These are phyloP conservation scores for Acronicta psi DNA, from an alignment of 2,888 invertebrate species.

Conservation along the genomic window DNA sequence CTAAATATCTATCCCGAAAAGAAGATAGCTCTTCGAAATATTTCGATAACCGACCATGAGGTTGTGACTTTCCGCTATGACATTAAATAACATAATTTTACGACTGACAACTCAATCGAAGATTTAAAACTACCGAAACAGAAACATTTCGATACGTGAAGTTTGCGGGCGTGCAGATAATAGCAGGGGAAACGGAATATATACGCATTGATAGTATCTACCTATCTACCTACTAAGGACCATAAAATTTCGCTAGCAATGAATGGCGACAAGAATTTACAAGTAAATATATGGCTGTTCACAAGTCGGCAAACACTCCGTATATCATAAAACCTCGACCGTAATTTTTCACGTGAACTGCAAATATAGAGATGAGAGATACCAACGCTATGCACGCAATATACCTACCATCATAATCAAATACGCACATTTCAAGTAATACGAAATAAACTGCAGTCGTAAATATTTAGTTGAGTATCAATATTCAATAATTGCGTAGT, in stretches of 20 bases:
- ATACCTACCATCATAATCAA: conserved; percentile 14
- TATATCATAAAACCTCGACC: conserved; percentile 47
- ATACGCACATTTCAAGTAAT: conserved; percentile 7
- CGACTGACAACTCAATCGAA: conserved; percentile 28
- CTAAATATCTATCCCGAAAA: conserved; percentile 36
- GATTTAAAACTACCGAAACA: conserved; percentile 29
- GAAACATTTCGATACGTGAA: conserved; percentile 16
- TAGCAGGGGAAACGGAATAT: conserved; percentile 47
- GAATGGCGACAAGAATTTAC: conserved; percentile 63
- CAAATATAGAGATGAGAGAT: conserved; percentile 16
- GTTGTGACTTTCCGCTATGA: conserved; percentile 9
- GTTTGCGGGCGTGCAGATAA: conserved; percentile 58
- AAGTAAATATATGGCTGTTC: conserved; percentile 58
- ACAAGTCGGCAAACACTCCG: conserved; percentile 43
- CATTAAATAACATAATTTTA: conserved; percentile 32
- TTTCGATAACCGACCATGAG: conserved; percentile 13
- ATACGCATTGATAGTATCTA: conserved; percentile 31
- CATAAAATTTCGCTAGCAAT: conserved; percentile 60
- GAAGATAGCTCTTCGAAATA: conserved; percentile 3
- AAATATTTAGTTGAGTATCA: conserved; percentile 1
- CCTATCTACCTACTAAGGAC: conserved; percentile 29
- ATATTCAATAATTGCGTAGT: conserved; percentile 5
- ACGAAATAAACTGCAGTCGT: conserved; percentile 13
- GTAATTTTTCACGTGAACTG: conserved; percentile 40
- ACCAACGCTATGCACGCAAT: conserved; percentile 39